Base-by-base conservation (phyloP, 2,113 vertebrate genomes). In the Bombycilla garrulus region DNA sequence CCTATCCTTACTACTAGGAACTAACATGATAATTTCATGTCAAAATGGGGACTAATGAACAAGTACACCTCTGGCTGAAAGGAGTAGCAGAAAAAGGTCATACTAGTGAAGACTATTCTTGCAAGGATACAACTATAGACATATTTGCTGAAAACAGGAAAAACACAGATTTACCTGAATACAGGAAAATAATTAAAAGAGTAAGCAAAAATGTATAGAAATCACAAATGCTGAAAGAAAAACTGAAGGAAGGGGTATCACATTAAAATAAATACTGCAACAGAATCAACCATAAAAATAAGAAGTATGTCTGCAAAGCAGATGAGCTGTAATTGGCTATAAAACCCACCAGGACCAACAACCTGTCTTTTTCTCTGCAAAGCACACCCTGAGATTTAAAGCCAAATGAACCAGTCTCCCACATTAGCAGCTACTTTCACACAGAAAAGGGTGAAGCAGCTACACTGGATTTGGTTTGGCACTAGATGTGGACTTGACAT, bases 231-330 rank as follows among this genome's bases (percentile, higher is more conserved):
- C n/a, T 62, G 19, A 80, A 85, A 89, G 10, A 10, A 78, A 90
- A 89, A 90, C 20, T 14, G 20, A 40, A 94, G 17, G 23, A 86
- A 53, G 12, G 3, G 5, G 8, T 78, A 89, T 40, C 45, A 81
- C 50, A 88, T 48, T 86, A 76, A 92, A 85, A 71, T 66, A 88
- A 93, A 92, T n/a, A 84, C 33, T 57, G 31, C 62, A 87, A 76
- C 50, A 82, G 70, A 95, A 89, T 53, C 38, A 60, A 88, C 36
- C 50, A 81, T 62, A 58, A 77, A 72, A 76, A 47, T 15, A 93
- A n/a, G 35, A 81, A 70, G 47, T 40, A 62, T 73, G 38, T 28
- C 58, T 85, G 84, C 62, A 95, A 85, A 89, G 81, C 58, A 94
- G 71, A 91, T 67, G n/a, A 91, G 81, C 64, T 29, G 9, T 85